Evolutionary conservation across 1,140 invertebrate species (phyloP).

Genomic region (Apis florea): DNA sequence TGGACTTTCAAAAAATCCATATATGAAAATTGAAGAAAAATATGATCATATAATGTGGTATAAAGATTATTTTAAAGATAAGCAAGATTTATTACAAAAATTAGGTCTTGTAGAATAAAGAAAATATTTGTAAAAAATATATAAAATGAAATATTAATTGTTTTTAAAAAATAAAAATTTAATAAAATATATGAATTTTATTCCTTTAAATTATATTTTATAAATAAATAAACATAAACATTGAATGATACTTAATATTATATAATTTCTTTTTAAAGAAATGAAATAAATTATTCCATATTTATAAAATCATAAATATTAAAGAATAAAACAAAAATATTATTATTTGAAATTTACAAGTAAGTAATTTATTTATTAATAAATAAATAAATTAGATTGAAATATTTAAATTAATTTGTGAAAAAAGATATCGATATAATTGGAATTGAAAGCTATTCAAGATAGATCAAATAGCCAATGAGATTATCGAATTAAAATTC

Average conservation of each 20-base stretch:
- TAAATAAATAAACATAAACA: too few species aligned
- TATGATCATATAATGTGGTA: conserved; percentile 96
- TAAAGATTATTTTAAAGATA: conserved; percentile 92
- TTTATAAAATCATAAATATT: background rate
- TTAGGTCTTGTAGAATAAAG: conserved; percentile 71
- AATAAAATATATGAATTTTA: too few species aligned
- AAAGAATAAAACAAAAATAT: background rate
- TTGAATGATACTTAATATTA: background rate
- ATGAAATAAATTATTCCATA: background rate
- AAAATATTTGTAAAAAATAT: background rate
- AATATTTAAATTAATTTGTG: background rate
- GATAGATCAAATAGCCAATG: background rate
- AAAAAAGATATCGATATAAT: background rate
- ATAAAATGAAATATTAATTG: background rate
- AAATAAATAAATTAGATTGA: background rate
- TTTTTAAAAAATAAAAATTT: background rate
- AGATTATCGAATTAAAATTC: background rate
- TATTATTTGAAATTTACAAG: background rate
- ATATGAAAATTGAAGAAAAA: conserved; percentile 93
- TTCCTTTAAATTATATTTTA: too few species aligned
- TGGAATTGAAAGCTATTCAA: background rate
- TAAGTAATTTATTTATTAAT: too few species aligned
- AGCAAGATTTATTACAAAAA: conserved; percentile 87
- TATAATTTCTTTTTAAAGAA: background rate
- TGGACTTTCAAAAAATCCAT: conserved; percentile 97